phyloP scores from a whole-genome alignment of 2,797 vertebrate genomes.

The Ciconia nigra region DNA sequence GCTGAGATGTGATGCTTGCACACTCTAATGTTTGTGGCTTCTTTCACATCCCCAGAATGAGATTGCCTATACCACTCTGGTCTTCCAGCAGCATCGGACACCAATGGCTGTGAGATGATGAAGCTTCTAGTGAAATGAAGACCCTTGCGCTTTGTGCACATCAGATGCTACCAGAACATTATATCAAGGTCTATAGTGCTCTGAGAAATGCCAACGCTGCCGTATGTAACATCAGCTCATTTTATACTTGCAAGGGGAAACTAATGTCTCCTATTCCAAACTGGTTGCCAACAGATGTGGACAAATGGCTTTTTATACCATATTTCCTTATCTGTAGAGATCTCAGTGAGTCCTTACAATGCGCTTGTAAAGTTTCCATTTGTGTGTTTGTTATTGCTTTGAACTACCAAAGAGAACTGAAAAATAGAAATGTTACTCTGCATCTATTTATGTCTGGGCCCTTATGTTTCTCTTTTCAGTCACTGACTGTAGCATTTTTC shows the following conservation, averaged over 20 bases:
- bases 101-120: background rate
- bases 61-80: background rate
- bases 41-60: background rate
- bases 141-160: background rate
- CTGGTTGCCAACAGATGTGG: background rate
- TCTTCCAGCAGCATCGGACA: background rate
- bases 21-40: background rate
- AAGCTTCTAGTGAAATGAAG: background rate
- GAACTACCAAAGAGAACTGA: background rate
- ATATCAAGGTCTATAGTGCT: background rate
- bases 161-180: background rate
- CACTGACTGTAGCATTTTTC: background rate
- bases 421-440: background rate
- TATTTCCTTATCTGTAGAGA: background rate
- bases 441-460: rapidly evolving
- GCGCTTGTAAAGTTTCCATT: background rate
- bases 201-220: background rate
- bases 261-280: background rate
- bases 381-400: background rate
- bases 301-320: background rate
- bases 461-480: background rate
- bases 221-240: background rate
- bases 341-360: background rate
- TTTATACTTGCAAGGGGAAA: rapidly evolving
- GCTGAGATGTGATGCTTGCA: background rate